Base-by-base conservation (phyloP, 2,113 vertebrate genomes). In the Cyphomyrus plagiostoma region DNA sequence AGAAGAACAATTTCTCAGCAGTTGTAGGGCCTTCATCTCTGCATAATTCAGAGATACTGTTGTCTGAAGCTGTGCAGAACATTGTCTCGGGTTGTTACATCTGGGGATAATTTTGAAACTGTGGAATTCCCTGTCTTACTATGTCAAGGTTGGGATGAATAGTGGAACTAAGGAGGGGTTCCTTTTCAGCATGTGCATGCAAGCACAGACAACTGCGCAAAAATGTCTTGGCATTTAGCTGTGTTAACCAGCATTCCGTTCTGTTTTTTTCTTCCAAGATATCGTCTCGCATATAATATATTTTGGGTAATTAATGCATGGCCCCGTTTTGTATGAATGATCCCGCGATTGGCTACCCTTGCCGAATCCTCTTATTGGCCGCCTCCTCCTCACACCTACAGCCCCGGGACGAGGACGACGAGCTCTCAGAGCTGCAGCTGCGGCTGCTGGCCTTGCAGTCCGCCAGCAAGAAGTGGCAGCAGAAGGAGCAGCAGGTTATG, bases 401-500 rank as follows among this genome's bases (percentile, higher is more conserved):
- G 62, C 89, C 87, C 8, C 91, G 92, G 92, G 96, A 98, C 91
- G 98, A 99, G 90, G 98, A 99, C 92, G 98, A 99, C 62, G 98
- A 99, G 89, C 94, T 99, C 87, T 99, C 98, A 13, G 98, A 99
- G 94, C 93, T 99, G 92, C 98, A 99, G 6, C 95, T 99, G 93
- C 97, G 98, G 11, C 97, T 99, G 91, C 94, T 99, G 87, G 98
- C 98, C 2, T 95, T 99, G 92, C 98, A 99, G 93, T 99, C 98
- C 17, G 98, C 98, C 90, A 99, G 98, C 95, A 98, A 97, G 94
- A 98, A 98, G 94, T 99, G 98, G 98, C 98, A 99, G 88, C 98
- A 99, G 90, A 98, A 99, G 92, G 98, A 99, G 89, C 98, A 97
- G 91, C 97, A 99, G 92, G 98, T 98, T 93, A 96, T 99, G 97